A percentile compares a stretch with the other conserved stretches of the same genome.
phyloP scores from a whole-genome alignment of 2,113 vertebrate species.

The Xerus inauris region DNA sequence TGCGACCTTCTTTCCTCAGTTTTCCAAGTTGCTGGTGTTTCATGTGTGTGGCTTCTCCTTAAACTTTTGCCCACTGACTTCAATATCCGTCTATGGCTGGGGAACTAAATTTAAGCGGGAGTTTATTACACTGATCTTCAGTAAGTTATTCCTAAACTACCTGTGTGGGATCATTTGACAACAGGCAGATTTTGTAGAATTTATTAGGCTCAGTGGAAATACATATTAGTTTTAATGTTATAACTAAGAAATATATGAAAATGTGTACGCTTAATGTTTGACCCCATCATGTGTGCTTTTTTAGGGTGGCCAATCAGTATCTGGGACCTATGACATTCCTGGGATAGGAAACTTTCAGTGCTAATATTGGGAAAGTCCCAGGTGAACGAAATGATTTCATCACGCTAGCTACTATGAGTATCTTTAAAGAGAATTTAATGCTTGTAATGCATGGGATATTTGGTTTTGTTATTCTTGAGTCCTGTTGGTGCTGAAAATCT shows the following conservation, averaged over 20 bases:
- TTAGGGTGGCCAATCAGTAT: not conserved
- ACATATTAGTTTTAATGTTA: not conserved
- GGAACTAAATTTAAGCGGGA: constrained; percentile 7
- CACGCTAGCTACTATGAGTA: not conserved
- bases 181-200: not conserved
- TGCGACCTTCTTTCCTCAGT: too few relatives aligned
- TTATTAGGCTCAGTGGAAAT: constrained; percentile 1
- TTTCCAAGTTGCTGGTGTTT: too few relatives aligned
- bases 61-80: not conserved
- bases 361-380: not conserved
- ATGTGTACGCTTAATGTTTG: not conserved
- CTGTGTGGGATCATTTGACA: not conserved
- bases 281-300: not conserved
- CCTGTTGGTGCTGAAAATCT: not conserved
- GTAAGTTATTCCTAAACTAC: not conserved
- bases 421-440: constrained; percentile 22
- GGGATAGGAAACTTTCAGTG: not conserved
- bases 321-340: not conserved
- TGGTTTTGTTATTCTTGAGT: not conserved
- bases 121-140: not conserved
- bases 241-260: not conserved
- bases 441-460: not conserved
- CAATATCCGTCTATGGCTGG: not conserved
- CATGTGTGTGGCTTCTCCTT: not conserved
- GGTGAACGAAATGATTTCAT: not conserved